These are phyloP conservation scores for Perccottus glenii DNA, from an alignment of 2,113 vertebrate species.

Conservation along the genomic window DNA sequence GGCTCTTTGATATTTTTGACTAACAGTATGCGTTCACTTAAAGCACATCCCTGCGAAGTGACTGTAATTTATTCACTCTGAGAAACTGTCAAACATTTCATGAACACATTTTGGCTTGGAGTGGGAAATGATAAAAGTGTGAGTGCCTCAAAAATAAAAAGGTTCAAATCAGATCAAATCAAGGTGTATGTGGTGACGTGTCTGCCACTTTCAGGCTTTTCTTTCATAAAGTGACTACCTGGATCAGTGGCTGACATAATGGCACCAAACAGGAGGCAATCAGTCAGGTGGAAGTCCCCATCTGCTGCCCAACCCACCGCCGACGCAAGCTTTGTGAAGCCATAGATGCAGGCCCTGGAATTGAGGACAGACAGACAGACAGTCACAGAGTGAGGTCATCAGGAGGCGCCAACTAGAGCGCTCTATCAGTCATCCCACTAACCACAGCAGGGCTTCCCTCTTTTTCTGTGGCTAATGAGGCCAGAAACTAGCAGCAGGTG, in stretches of 20 bases:
- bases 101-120: not conserved
- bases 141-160: not conserved
- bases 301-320: conserved; percentile 71
- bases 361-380: conserved; percentile 62
- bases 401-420: conserved; percentile 31
- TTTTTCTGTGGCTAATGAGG: conserved; percentile 58
- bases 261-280: conserved; percentile 87
- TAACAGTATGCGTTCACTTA: conserved; percentile 1
- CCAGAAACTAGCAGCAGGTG: conserved; percentile 49
- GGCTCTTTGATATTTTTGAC: conserved; percentile 6
- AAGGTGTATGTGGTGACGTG: not conserved
- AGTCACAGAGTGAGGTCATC: conserved; percentile 51
- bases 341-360: conserved; percentile 83
- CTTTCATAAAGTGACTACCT: conserved; percentile 74
- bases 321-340: conserved; percentile 85
- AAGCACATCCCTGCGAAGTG: conserved; percentile 18
- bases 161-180: not conserved
- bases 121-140: conserved; percentile 7
- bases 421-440: conserved; percentile 47
- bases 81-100: conserved; percentile 6
- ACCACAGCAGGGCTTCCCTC: conserved; percentile 54
- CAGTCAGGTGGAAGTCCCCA: conserved; percentile 84
- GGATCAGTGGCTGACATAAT: conserved; percentile 89
- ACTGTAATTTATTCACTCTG: conserved; percentile 10
- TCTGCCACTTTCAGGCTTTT: not conserved